These are phyloP conservation scores for Trypoxylon attenuatum DNA, from an alignment of 2,888 invertebrate species.

Conservation along the genomic window DNA sequence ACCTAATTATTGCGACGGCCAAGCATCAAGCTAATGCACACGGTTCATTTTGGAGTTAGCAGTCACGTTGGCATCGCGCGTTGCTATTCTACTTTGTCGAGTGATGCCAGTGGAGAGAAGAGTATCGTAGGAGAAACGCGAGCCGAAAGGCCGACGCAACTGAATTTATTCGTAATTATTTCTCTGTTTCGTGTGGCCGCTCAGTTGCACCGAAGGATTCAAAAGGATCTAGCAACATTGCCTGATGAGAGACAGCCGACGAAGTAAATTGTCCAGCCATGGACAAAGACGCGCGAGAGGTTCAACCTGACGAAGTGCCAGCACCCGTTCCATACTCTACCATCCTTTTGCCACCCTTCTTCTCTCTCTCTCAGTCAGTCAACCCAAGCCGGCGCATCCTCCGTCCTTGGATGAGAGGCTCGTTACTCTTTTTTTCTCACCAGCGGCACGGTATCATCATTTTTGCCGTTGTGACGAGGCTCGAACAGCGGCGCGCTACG, in stretches of 20 bases:
- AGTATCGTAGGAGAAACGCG: too few species aligned
- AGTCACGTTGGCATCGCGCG: too few species aligned
- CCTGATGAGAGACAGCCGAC: constrained; percentile 2
- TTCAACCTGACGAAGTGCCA: constrained; percentile 4
- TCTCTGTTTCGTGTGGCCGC: not conserved
- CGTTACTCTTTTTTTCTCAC: constrained; percentile 31
- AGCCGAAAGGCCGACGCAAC: not conserved
- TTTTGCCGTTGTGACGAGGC: constrained; percentile 49
- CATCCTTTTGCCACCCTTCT: not conserved
- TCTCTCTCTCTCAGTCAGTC: constrained; percentile 11
- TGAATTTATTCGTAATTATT: constrained; percentile 13
- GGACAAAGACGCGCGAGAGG: constrained; percentile 13
- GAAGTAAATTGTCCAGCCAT: constrained; percentile 9
- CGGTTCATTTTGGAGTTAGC: too few species aligned
- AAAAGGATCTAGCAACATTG: not conserved
- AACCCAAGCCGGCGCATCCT: constrained; percentile 1
- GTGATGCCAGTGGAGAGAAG: too few species aligned
- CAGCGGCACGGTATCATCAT: constrained; percentile 41
- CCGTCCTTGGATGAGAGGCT: too few species aligned
- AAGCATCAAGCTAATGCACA: not conserved
- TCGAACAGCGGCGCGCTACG: constrained; percentile 55
- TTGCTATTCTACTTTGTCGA: too few species aligned
- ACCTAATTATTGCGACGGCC: not conserved
- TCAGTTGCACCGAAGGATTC: not conserved
- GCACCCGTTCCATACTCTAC: not conserved